These are phyloP conservation scores for Stercorarius parasiticus DNA, from an alignment of 2,113 vertebrate species.

Conservation along the genomic window DNA sequence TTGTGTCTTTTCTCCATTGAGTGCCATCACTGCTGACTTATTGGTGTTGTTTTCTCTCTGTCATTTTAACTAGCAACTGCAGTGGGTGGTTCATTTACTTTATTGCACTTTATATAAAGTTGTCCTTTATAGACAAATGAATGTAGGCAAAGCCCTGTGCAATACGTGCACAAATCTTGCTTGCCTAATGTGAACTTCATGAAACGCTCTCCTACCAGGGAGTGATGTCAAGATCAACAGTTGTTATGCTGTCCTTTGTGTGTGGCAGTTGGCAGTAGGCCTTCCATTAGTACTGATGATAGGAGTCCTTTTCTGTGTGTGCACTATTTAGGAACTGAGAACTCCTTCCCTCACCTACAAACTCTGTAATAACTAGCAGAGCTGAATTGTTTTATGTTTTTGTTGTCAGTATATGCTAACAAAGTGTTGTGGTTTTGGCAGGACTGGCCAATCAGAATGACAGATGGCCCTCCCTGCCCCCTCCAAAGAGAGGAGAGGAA, in stretches of 20 bases:
- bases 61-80: background rate
- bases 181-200: background rate
- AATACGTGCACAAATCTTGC: background rate
- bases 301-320: background rate
- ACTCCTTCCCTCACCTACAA: background rate
- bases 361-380: background rate
- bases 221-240: background rate
- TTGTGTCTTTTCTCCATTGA: background rate
- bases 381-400: background rate
- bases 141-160: background rate
- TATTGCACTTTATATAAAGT: background rate
- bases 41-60: background rate
- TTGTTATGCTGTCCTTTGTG: background rate
- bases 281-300: background rate
- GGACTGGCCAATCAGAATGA: no score
- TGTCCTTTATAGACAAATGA: background rate
- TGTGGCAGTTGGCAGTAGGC: background rate
- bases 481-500: no score
- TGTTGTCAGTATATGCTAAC: background rate
- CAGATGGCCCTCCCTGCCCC: no score
- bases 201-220: background rate
- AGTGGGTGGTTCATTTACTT: background rate
- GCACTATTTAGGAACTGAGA: background rate
- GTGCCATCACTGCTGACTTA: background rate
- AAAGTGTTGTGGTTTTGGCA: background rate